Conservation (phyloP, 2,113 vertebrate genomes). For the Artemisiospiza belli region DNA sequence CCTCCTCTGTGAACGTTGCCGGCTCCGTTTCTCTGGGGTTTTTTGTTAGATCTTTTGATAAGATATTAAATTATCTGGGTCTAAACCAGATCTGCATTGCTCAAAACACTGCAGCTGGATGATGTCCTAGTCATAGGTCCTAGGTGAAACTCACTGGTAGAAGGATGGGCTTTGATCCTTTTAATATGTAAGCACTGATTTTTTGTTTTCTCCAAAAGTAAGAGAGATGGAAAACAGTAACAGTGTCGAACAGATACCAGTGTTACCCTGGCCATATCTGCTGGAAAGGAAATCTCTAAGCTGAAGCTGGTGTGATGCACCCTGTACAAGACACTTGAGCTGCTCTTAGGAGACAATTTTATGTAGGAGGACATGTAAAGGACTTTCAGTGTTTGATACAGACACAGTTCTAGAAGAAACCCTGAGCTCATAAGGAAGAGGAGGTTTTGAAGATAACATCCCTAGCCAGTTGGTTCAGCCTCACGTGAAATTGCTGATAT, state of each 20-base stretch:
- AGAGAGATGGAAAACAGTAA: not conserved
- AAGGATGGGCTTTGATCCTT: not conserved
- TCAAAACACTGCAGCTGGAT: not conserved
- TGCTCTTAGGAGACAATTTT: not conserved
- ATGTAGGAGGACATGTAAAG: not conserved
- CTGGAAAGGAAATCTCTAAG: not conserved
- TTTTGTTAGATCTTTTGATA: not conserved
- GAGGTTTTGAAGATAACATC: not conserved
- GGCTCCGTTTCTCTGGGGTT: not conserved
- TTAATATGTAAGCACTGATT: not conserved
- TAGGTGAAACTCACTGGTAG: not conserved
- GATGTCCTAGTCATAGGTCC: not conserved
- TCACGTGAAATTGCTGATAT: not conserved
- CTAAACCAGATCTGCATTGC: not conserved
- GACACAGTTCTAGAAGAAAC: not conserved
- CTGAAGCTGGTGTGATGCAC: not conserved
- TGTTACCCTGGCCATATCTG: not conserved
- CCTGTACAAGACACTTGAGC: not conserved
- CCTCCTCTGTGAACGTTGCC: not conserved
- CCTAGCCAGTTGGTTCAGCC: not conserved
- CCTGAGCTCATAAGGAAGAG: not conserved
- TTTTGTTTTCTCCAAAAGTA: not conserved
- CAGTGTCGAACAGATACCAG: not conserved
- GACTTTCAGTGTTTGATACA: not conserved
- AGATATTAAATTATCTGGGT: not conserved